Evolutionary conservation across 2,888 invertebrate genomes (phyloP).

Genomic region (Macaria liturata): DNA sequence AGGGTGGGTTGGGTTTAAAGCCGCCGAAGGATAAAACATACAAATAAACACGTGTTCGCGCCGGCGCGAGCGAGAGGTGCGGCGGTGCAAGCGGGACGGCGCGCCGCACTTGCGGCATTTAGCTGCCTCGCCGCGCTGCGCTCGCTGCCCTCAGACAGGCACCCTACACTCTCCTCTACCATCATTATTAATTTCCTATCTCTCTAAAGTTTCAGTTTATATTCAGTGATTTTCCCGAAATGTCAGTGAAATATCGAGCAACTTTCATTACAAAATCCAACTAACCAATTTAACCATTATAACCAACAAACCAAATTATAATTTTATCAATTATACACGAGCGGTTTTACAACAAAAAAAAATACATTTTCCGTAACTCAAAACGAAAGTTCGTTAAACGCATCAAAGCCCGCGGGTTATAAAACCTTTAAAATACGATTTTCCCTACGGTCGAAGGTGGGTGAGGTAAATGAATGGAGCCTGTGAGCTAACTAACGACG

Average conservation of each 20-base stretch:
- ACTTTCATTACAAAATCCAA: no score
- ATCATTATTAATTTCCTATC: no score
- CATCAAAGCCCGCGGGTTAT: not conserved
- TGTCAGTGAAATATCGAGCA: no score
- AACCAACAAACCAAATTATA: no score
- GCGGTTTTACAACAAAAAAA: no score
- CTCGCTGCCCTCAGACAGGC: slow-evolving; percentile 37
- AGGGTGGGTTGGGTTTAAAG: slow-evolving; percentile 87
- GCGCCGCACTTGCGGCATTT: slow-evolving; percentile 77
- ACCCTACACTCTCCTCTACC: slow-evolving; percentile 35
- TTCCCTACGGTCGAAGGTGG: slow-evolving; percentile 23
- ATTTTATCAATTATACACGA: no score
- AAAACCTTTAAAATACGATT: slow-evolving; percentile 11
- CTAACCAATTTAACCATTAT: no score
- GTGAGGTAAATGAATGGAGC: slow-evolving; percentile 36
- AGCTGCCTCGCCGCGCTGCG: slow-evolving; percentile 61
- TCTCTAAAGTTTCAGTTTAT: no score
- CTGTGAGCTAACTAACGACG: slow-evolving; percentile 34
- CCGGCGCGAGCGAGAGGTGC: slow-evolving; percentile 83
- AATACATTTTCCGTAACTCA: no score
- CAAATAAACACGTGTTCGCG: slow-evolving; percentile 85
- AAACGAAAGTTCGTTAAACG: no score
- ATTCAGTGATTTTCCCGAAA: no score
- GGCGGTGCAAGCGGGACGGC: slow-evolving; percentile 72
- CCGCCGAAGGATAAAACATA: slow-evolving; percentile 86